A percentile compares a stretch with the other conserved stretches of the same genome.
These are phyloP conservation scores for Nymphalis c-album DNA, from an alignment of 2,888 invertebrate genomes.

Conservation along the genomic window DNA sequence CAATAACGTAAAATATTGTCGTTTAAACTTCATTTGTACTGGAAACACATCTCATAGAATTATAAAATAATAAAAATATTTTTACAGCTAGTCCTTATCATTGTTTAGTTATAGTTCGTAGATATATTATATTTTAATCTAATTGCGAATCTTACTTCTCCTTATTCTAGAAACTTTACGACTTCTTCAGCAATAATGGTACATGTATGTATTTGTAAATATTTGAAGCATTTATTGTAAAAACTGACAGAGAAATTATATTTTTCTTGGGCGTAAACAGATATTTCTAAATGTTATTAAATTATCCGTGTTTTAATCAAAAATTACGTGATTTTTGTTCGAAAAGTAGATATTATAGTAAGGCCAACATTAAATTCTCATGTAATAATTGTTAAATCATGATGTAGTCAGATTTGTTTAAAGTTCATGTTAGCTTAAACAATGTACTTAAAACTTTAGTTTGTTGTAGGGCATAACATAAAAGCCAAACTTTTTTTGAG, in stretches of 20 bases:
- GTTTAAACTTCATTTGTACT: constrained; percentile 19
- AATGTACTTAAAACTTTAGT: constrained; percentile 62
- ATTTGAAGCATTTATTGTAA: constrained; percentile 71
- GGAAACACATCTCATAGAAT: constrained; percentile 52
- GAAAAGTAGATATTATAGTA: constrained; percentile 36
- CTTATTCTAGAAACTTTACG: constrained; percentile 62
- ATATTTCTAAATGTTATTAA: constrained; percentile 61
- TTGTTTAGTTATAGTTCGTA: constrained; percentile 70
- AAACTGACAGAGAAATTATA: constrained; percentile 73
- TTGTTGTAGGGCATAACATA: constrained; percentile 53
- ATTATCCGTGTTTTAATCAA: constrained; percentile 42
- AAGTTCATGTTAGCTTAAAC: constrained; percentile 66
- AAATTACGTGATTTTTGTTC: constrained; percentile 38
- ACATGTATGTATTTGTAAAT: constrained; percentile 76
- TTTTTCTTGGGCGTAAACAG: constrained; percentile 74
- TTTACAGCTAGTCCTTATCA: constrained; percentile 78
- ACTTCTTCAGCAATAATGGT: constrained; percentile 79
- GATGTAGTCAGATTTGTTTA: constrained; percentile 61
- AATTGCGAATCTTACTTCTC: constrained; percentile 55
- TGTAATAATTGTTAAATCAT: constrained; percentile 43
- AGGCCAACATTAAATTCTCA: constrained; percentile 36
- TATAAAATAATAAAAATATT: constrained; percentile 68
- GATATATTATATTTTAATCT: constrained; percentile 65
- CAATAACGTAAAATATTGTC: constrained; percentile 35
- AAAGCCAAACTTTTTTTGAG: constrained; percentile 66